Percentiles rank a stretch among this genome's conserved stretches.
These are phyloP conservation scores for Myiotriccus ornatus DNA, from an alignment of 2,797 vertebrate species.

Conservation along the genomic window DNA sequence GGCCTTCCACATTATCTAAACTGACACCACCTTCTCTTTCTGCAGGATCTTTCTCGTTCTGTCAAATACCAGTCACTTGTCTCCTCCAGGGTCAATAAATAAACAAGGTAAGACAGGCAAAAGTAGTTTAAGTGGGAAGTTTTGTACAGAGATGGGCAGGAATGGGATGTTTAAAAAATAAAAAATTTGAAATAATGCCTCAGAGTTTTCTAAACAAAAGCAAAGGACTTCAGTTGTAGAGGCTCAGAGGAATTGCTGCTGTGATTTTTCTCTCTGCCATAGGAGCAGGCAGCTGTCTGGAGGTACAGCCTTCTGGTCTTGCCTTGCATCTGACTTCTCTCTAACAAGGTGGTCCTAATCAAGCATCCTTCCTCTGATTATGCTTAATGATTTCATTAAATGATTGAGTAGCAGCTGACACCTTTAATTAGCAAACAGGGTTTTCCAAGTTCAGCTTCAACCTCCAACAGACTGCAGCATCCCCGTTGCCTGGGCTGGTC, in stretches of 20 bases:
- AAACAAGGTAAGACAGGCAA: neutral
- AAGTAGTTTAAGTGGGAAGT: neutral
- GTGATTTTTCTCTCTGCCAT: neutral
- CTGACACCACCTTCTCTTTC: neutral
- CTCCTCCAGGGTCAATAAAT: neutral
- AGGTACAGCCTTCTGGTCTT: neutral
- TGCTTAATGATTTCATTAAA: neutral
- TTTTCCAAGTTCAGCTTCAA: neutral
- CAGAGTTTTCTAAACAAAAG: neutral
- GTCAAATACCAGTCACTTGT: neutral
- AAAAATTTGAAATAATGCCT: neutral
- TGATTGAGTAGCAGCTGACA: neutral
- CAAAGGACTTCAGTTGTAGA: neutral
- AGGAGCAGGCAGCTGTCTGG: neutral
- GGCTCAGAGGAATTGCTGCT: neutral
- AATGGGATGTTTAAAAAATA: neutral
- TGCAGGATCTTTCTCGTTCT: neutral
- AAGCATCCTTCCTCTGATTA: neutral
- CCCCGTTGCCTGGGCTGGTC: fast-evolving
- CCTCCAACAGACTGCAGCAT: neutral
- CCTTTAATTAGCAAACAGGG: neutral
- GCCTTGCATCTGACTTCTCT: neutral
- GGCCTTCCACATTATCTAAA: neutral
- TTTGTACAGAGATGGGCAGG: neutral
- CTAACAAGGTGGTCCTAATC: neutral